Percentiles rank a stretch among this genome's conserved stretches.
phyloP scores from a whole-genome alignment of 2,888 invertebrate species.

The Caenorhabditis sp. region DNA sequence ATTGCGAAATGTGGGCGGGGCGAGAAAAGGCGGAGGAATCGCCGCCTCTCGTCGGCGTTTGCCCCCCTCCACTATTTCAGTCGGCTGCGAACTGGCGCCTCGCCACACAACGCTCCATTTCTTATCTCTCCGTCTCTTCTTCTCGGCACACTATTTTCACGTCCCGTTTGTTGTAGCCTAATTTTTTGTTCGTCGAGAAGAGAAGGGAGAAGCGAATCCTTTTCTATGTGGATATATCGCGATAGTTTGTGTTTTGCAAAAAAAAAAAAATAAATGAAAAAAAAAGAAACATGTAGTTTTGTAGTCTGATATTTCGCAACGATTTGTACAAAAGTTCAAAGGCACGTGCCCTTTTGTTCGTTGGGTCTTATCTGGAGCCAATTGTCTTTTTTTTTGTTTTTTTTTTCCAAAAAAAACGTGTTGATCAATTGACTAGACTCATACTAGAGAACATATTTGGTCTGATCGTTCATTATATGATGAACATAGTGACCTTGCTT shows the following conservation, averaged over 20 bases:
- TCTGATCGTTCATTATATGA: too few species aligned
- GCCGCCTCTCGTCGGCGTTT: conserved; percentile 17
- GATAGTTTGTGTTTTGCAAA: too few species aligned
- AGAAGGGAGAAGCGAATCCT: background rate
- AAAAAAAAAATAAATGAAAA: background rate
- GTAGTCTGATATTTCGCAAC: background rate
- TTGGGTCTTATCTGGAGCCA: background rate
- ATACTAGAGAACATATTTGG: too few species aligned
- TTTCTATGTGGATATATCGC: background rate
- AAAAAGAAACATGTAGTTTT: background rate
- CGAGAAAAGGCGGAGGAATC: conserved; percentile 5
- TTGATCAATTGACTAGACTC: too few species aligned
- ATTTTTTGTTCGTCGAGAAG: conserved; percentile 1
- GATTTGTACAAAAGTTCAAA: background rate
- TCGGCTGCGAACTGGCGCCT: conserved; percentile 28
- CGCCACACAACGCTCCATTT: conserved; percentile 21
- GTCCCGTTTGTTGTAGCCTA: conserved; percentile 3
- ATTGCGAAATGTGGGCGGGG: conserved; percentile 16
- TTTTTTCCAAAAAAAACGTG: too few species aligned
- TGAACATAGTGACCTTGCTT: too few species aligned
- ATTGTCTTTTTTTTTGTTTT: too few species aligned
- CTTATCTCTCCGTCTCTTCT: conserved; percentile 15
- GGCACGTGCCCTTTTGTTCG: background rate
- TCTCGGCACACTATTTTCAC: background rate
- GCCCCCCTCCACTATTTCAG: conserved; percentile 30